Percentiles rank a stretch among this genome's conserved stretches.
phyloP scores from a whole-genome alignment of 2,113 vertebrate species.

The Austrofundulus limnaeus region DNA sequence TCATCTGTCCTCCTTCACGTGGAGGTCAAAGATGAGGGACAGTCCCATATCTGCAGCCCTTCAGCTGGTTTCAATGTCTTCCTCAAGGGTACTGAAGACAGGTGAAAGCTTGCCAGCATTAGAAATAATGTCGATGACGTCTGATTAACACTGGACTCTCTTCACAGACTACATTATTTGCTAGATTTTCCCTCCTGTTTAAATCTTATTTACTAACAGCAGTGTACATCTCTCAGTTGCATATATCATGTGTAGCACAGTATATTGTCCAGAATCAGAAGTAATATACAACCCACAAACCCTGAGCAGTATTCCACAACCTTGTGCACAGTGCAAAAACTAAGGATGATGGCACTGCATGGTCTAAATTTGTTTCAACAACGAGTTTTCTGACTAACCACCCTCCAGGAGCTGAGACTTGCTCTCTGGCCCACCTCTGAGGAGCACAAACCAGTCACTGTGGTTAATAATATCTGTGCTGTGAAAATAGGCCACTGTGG shows the following conservation, averaged over 20 bases:
- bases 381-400: conserved; percentile 8
- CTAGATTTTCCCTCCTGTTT: not conserved
- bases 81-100: conserved; percentile 24
- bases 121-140: conserved; percentile 4
- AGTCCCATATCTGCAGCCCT: conserved; percentile 27
- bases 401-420: conserved; percentile 40
- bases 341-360: too few relatives aligned
- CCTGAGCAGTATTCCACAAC: too few relatives aligned
- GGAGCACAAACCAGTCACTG: conserved; percentile 28
- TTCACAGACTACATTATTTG: not conserved
- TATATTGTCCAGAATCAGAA: conserved; percentile 16
- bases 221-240: conserved; percentile 5
- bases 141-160: not conserved
- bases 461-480: conserved; percentile 23
- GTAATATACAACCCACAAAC: too few relatives aligned
- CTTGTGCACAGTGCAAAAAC: too few relatives aligned
- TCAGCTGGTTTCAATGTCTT: conserved; percentile 30
- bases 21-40: conserved; percentile 32
- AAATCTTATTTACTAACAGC: not conserved
- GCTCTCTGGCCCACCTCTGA: conserved; percentile 41
- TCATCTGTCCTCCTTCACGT: conserved; percentile 22
- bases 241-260: conserved; percentile 3
- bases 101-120: conserved; percentile 13
- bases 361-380: too few relatives aligned
- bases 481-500: conserved; percentile 53